Base-by-base conservation (phyloP, 2,113 vertebrate genomes). In the Fulica atra region DNA sequence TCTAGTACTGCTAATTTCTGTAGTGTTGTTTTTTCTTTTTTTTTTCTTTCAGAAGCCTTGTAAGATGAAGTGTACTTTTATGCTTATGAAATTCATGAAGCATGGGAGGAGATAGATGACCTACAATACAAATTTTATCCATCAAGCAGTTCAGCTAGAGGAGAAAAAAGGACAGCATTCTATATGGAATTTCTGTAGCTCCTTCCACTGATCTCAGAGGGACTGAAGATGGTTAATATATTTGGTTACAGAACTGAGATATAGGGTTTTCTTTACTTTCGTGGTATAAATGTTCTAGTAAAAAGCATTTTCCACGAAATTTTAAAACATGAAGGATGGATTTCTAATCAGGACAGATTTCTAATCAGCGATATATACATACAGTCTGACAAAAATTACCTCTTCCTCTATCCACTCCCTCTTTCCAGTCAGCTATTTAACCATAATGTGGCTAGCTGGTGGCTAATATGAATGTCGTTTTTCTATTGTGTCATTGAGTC, bases 1-100 rank as follows among this genome's bases (percentile, higher is more conserved):
- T 77, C 44, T 63, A 73, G 68, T 81, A 65, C 73, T 92, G 70
- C 77, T 94, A 95, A 97, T 95, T 97, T 84, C 87, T 94, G 65
- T n/a, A 78, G 65, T 92, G 20, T 28, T 26, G 28, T 54, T 53
- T 28, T 13, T 28, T 53, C 14, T 14, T 28, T 53, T 15, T 28
- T 29, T 28, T 56, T 65, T 46, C 5, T 76, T 86, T 64, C 59
- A 33, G 44, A 70, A 89, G 3, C 35, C 56, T 81, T 64, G 14
- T 13, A 78, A 35, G 16, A 88, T 54, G 36, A 92, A 93, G 42
- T 23, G 19, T 88, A 54, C 9, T 72, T 87, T 82, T 71, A 79
- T 19, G 42, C 46, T 56, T 42, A 63, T 86, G 23, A 96, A 95
- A 88, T 76, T 68, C 54, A 53, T 50, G 63, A 65, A 26, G 48